Evolutionary conservation across 2,797 vertebrate species (phyloP).

Genomic region (Anguilla obscura): DNA sequence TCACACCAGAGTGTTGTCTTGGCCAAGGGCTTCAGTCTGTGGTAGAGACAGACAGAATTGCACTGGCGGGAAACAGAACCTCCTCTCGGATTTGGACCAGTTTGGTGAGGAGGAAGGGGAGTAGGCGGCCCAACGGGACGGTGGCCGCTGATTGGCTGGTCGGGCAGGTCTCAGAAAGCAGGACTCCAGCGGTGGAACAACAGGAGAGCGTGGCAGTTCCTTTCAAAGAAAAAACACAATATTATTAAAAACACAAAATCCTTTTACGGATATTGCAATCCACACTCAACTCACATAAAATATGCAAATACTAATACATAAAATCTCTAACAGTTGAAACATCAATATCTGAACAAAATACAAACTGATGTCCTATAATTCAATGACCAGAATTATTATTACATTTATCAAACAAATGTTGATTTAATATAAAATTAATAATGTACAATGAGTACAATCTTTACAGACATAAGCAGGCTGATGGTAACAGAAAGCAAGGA

Average conservation of each 20-base stretch:
- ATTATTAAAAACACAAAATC: slow-evolving; percentile 15
- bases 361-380: neutral
- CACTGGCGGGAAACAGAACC: slow-evolving; percentile 68
- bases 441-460: neutral
- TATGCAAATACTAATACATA: neutral
- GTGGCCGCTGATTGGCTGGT: slow-evolving; percentile 92
- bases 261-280: neutral
- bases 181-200: slow-evolving; percentile 93
- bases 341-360: neutral
- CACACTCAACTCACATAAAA: neutral
- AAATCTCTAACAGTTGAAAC: neutral
- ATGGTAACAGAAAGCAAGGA: neutral
- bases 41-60: slow-evolving; percentile 74
- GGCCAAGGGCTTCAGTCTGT: slow-evolving; percentile 52
- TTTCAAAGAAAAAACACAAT: slow-evolving; percentile 66
- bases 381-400: neutral
- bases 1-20: slow-evolving; percentile 61
- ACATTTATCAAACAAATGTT: neutral
- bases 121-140: slow-evolving; percentile 90
- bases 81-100: slow-evolving; percentile 64
- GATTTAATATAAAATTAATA: neutral
- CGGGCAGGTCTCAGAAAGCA: slow-evolving; percentile 95
- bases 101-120: slow-evolving; percentile 83
- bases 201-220: slow-evolving; percentile 93
- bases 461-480: neutral